A percentile compares a stretch with the other conserved stretches of the same genome.
Conservation (phyloP, 2,888 invertebrate genomes). For the Trichacis sp. region DNA sequence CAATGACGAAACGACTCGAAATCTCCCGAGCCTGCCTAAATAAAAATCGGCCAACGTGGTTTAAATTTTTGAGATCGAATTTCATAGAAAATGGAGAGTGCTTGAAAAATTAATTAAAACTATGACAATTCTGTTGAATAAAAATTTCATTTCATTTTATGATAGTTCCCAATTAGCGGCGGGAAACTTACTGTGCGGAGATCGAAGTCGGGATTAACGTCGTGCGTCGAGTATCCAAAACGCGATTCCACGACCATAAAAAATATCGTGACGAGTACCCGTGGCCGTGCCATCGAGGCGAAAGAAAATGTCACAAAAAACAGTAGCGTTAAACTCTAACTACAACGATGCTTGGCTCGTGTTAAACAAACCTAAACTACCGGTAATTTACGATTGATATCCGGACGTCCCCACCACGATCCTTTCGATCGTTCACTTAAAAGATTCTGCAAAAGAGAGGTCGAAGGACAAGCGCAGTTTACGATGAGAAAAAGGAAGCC, state of each 20-base stretch:
- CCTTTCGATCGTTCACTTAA: slow-evolving; percentile 41
- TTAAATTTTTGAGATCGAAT: no score
- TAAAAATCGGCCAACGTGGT: no score
- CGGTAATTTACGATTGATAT: slow-evolving; percentile 47
- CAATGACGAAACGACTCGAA: no score
- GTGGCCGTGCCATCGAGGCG: slow-evolving; percentile 17
- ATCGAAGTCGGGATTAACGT: slow-evolving; percentile 54
- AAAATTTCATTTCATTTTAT: no score
- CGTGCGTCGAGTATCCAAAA: slow-evolving; percentile 35
- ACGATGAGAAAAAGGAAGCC: slow-evolving; percentile 27
- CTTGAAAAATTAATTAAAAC: no score
- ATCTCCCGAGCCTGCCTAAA: no score
- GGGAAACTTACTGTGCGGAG: slow-evolving; percentile 52
- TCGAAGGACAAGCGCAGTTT: slow-evolving; percentile 41
- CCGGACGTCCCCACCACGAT: slow-evolving; percentile 43
- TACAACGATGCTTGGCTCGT: slow-evolving; percentile 34
- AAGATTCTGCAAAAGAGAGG: slow-evolving; percentile 44
- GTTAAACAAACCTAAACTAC: slow-evolving; percentile 43
- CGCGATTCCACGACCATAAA: slow-evolving; percentile 11
- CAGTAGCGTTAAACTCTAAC: no score
- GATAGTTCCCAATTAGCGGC: neutral
- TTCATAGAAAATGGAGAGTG: no score
- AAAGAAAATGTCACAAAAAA: no score
- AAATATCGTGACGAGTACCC: slow-evolving; percentile 15
- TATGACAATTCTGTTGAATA: no score